Base-by-base conservation (phyloP, 2,888 invertebrate species). In the Conchocele bisecta region DNA sequence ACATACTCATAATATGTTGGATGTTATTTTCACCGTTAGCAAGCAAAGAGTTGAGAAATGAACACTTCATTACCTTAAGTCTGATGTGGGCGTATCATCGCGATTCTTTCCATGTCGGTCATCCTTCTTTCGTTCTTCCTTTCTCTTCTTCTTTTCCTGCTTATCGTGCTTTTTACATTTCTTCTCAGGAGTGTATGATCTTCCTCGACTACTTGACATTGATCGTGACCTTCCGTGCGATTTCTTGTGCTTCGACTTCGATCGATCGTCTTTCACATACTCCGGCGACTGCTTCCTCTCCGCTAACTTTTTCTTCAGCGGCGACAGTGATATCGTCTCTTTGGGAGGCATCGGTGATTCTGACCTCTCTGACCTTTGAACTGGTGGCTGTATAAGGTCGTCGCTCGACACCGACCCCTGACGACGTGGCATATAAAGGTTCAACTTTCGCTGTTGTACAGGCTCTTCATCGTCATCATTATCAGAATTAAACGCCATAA, bases 211-310 rank as follows among this genome's bases (percentile, higher is more conserved):
- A 26, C 44, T 53, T 53, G 80, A 77, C 65, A 78, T 71, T 66
- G 81, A 81, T 53, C 75, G 71, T 44, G 79, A 72, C 37, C 71
- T 53, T 65, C 77, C 70, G n/a, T n/a, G n/a, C n/a, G n/a, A n/a
- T n/a, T n/a, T n/a, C n/a, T n/a, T n/a, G n/a, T n/a, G n/a, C 53
- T 72, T 78, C 42, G 80, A 75, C 13, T 17, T 35, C 33, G 66
- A 50, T 57, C 74, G 72, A 44, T 79, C 72, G 37, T 75, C 72
- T 22, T 61, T 70, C 9, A 61, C 67, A 65, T 68, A 74, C 35
- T 71, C 77, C 13, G 74, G 74, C 17, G 74, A 74, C 1, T 48
- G 33, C 29, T 64, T 71, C 37, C 68, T 56, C 44, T 68, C 68
- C 17, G 13, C 13, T 35, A 61, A 65, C 41, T 74, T 74, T 44